phyloP scores from a whole-genome alignment of 1,140 invertebrate species.

The Micrasema minimum region DNA sequence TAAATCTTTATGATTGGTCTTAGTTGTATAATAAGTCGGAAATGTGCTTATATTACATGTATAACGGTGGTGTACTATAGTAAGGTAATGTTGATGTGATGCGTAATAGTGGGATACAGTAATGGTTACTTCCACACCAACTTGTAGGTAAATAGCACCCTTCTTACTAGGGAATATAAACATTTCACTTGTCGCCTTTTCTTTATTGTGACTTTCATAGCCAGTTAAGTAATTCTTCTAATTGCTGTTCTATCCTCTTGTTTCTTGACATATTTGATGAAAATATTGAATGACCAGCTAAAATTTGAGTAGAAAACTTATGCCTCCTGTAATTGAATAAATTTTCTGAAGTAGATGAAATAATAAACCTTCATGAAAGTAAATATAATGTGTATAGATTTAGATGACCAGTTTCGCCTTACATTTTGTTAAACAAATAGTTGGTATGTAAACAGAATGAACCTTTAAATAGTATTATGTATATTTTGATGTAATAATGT shows the following conservation, averaged over 20 bases:
- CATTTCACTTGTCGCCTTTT: too few relatives aligned
- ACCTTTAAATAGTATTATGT: conserved; percentile 13
- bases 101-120: neutral
- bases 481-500: conserved; percentile 20
- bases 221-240: too few relatives aligned
- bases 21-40: conserved; percentile 33
- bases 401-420: conserved; percentile 26
- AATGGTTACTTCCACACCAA: conserved; percentile 33
- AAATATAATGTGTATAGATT: neutral
- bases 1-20: conserved; percentile 33
- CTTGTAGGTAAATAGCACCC: too few relatives aligned
- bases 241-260: neutral
- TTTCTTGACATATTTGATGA: too few relatives aligned
- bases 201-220: too few relatives aligned
- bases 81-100: conserved; percentile 6
- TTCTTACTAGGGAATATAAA: too few relatives aligned
- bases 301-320: too few relatives aligned
- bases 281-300: too few relatives aligned
- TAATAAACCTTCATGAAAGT: neutral
- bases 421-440: conserved; percentile 19
- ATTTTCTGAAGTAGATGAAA: too few relatives aligned
- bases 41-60: conserved; percentile 35
- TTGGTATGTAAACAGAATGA: conserved; percentile 17
- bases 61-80: conserved; percentile 2
- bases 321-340: too few relatives aligned